Evolutionary conservation across 2,797 vertebrate species (phyloP), one percentile per base, ranked within the genome.

Genomic region (Hafferia zeledoni): DNA sequence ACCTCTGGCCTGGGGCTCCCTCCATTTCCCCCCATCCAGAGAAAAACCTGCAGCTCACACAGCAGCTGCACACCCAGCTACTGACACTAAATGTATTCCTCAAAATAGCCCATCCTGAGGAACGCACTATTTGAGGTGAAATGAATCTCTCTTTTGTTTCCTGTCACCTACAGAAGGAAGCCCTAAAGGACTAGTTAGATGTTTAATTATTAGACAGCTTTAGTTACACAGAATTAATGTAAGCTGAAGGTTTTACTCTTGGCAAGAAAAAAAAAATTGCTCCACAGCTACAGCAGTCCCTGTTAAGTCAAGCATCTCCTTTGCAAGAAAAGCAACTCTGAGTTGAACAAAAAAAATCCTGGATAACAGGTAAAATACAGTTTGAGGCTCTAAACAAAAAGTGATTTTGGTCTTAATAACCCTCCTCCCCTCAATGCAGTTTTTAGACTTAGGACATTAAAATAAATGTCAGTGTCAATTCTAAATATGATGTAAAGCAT

Each of bases 1-100:
- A 49, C 2, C 41, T 28, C 64, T 15, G 17, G 1, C 13, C 18
- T 63, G 24, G 37, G 28, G 14, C 8, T 83, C 19, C 27, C 44
- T 27, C 20, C 16, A 18, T 0, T 0, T 33, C 4, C 27, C 23
- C 16, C 25, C n/a, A 64, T 0, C 44, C 50, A 22, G 13, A 22
- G n/a, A n/a, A 52, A 44, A 77, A 13, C 37, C 50, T 50, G 50
- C 57, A 57, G 64, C n/a, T 76, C 49, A 2, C 78, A 35, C 31
- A 44, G 78, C 63, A 89, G 33, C 49, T 37, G 56, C 79, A 64
- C 57, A 57, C 8, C 11, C 71, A 50, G 23, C 17, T 22, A 16
- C n/a, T 19, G 37, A n/a, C 28, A 64, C 71, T 4, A 1, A 30
- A 13, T 13, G 10, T 4, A 44, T 4, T 50, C 25, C 59, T 83